Evolutionary conservation across 2,888 invertebrate species (phyloP).

Genomic region (Altica lythri): DNA sequence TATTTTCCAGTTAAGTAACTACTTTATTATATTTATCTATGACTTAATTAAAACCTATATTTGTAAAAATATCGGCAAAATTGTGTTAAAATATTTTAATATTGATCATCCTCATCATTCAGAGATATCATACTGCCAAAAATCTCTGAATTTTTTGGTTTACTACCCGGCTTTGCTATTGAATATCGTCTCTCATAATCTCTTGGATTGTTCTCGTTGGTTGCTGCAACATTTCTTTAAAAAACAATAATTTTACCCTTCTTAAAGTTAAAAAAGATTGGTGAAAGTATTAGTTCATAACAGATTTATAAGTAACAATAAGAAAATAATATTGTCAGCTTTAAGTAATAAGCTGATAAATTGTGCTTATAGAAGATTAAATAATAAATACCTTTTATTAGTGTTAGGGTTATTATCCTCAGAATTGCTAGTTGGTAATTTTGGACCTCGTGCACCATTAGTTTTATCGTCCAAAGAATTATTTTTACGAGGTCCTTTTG

Average conservation of each 20-base stretch:
- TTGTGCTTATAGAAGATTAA: no score
- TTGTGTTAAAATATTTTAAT: background rate
- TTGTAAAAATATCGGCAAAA: background rate
- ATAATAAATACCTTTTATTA: conserved; percentile 23
- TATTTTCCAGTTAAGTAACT: no score
- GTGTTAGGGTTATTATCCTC: conserved; percentile 39
- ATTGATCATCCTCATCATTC: conserved; percentile 49
- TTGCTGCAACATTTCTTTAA: conserved; percentile 18
- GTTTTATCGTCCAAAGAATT: conserved; percentile 50
- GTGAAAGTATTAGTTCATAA: no score
- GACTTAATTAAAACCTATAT: background rate
- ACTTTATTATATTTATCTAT: no score
- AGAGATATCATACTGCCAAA: conserved; percentile 56
- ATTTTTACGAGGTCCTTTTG: conserved; percentile 44
- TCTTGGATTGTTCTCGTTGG: conserved; percentile 14
- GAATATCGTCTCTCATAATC: conserved; percentile 35
- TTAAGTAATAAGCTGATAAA: no score
- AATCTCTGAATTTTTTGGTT: conserved; percentile 41
- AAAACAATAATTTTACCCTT: conserved; percentile 1
- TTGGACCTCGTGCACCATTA: conserved; percentile 40
- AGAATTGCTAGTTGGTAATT: conserved; percentile 47
- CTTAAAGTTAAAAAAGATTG: no score
- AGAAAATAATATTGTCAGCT: no score
- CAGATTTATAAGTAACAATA: no score
- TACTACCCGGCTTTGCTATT: conserved; percentile 27